Conservation (phyloP, 2,888 invertebrate genomes). For the Physocephala rufipes region DNA sequence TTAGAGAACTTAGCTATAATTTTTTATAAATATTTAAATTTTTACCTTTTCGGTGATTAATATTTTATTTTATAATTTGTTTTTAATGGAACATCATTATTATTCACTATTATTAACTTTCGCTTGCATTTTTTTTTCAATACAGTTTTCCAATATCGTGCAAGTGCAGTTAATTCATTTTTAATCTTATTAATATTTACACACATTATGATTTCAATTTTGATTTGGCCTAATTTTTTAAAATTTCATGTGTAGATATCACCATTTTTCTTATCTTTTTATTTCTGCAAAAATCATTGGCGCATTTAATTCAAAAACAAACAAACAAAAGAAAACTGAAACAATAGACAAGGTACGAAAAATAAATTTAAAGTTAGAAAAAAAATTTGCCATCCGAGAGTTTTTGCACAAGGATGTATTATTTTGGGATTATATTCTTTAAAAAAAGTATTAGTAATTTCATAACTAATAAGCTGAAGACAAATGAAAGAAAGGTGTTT, state of each 20-base stretch:
- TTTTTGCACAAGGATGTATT: background rate
- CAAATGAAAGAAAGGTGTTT: background rate
- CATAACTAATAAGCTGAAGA: background rate
- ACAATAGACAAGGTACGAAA: too few species aligned
- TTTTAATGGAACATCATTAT: conserved; percentile 50
- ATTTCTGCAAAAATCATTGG: background rate
- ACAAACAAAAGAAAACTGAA: too few species aligned
- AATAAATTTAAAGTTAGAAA: background rate
- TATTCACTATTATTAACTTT: conserved; percentile 49
- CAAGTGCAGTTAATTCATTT: conserved; percentile 26
- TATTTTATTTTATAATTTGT: conserved; percentile 46
- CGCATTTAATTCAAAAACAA: too few species aligned
- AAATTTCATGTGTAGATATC: conserved; percentile 34
- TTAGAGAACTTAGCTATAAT: too few species aligned
- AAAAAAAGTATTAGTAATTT: background rate
- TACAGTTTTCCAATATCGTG: conserved; percentile 9
- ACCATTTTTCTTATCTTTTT: conserved; percentile 5
- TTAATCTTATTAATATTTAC: conserved; percentile 19
- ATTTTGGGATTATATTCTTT: background rate
- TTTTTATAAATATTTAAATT: background rate
- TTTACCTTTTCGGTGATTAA: background rate
- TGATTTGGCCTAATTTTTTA: conserved; percentile 31
- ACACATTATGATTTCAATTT: conserved; percentile 40
- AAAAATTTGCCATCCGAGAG: too few species aligned
- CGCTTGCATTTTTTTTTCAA: conserved; percentile 37